A percentile compares a stretch with the other conserved stretches of the same genome.
These are phyloP conservation scores for Triops longicaudatus DNA, from an alignment of 1,140 invertebrate genomes.

Conservation along the genomic window DNA sequence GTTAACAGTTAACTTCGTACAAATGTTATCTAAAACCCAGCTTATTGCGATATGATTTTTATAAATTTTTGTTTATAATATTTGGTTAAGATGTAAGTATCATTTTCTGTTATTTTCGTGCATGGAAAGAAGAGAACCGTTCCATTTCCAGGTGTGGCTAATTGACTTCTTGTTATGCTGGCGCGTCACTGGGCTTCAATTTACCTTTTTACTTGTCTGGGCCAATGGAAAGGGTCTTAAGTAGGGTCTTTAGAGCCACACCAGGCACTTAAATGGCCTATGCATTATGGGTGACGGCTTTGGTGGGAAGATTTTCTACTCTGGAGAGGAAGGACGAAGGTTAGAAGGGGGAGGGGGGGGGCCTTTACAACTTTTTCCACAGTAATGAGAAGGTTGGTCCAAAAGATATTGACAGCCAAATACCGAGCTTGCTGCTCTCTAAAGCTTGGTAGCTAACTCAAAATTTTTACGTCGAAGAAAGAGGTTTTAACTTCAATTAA, in stretches of 20 bases:
- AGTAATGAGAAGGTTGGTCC: neutral
- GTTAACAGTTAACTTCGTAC: too few species aligned
- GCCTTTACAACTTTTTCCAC: neutral
- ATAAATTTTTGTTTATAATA: too few species aligned
- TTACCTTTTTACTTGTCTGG: neutral
- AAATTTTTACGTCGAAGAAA: too few species aligned
- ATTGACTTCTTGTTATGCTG: neutral
- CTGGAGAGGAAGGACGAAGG: too few species aligned
- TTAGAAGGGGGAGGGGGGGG: too few species aligned
- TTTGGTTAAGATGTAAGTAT: too few species aligned
- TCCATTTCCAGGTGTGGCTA: neutral
- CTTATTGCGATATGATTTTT: too few species aligned
- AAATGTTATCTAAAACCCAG: too few species aligned
- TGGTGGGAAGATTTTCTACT: neutral
- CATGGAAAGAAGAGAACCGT: too few species aligned
- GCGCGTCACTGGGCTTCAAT: constrained; percentile 2
- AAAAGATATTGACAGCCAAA: constrained; percentile 8
- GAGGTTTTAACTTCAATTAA: too few species aligned
- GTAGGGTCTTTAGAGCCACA: constrained; percentile 14
- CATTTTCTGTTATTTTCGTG: too few species aligned
- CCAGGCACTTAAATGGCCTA: neutral
- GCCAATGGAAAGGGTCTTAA: constrained; percentile 1
- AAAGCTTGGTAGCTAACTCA: too few species aligned
- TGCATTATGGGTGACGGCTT: neutral
- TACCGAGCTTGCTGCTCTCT: neutral